Evolutionary conservation across 1,140 invertebrate species (phyloP).

Genomic region (Cotesia glomerata): DNA sequence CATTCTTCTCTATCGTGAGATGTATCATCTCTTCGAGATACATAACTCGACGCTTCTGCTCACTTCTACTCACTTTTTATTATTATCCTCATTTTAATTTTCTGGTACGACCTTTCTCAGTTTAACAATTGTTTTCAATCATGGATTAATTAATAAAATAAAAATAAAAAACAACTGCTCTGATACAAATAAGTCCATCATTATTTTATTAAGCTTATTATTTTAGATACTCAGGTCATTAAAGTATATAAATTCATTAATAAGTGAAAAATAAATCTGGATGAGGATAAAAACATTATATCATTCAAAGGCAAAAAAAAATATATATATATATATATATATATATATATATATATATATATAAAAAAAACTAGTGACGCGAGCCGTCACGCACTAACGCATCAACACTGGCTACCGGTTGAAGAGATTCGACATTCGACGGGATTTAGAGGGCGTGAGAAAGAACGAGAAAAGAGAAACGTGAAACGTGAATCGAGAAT

Average conservation of each 20-base stretch:
- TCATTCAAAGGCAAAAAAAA: not conserved
- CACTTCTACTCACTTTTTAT: conserved; percentile 4
- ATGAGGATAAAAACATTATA: conserved; percentile 25
- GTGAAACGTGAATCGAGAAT: not conserved
- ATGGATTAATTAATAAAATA: not conserved
- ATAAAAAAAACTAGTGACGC: not conserved
- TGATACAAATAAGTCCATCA: too few relatives aligned
- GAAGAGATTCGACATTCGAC: conserved; percentile 26
- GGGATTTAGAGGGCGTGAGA: conserved; percentile 10
- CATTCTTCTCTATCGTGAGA: conserved; percentile 13
- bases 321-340: too few relatives aligned
- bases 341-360: too few relatives aligned
- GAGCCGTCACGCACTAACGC: conserved; percentile 37
- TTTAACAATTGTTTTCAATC: not conserved
- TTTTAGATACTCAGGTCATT: too few relatives aligned
- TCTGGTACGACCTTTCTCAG: not conserved
- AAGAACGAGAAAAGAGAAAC: conserved; percentile 24
- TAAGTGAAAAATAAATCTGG: conserved; percentile 12
- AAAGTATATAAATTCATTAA: not conserved
- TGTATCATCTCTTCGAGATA: conserved; percentile 36
- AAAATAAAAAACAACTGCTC: too few relatives aligned
- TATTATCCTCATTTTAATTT: not conserved
- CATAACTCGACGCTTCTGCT: conserved; percentile 31
- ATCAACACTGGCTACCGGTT: conserved; percentile 38
- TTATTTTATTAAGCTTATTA: too few relatives aligned